A percentile compares a stretch with the other conserved stretches of the same genome.
Evolutionary conservation across 2,113 vertebrate genomes (phyloP).

Genomic region (Chlamydotis undulata): DNA sequence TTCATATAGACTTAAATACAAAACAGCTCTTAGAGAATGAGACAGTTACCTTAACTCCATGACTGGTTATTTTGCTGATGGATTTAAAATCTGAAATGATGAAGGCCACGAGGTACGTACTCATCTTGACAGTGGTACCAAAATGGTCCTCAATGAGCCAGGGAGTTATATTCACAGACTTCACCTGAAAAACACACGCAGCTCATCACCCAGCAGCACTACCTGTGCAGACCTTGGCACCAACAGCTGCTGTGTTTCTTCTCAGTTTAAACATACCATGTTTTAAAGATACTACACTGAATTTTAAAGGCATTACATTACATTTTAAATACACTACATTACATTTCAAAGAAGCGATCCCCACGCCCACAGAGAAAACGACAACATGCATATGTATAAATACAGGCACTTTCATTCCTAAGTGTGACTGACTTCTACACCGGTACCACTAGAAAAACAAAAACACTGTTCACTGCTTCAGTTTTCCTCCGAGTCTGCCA

Average conservation of each 20-base stretch:
- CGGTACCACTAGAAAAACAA: not conserved
- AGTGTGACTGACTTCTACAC: not conserved
- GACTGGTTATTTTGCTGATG: conserved; percentile 83
- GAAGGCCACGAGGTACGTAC: conserved; percentile 92
- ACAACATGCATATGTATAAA: fast-evolving
- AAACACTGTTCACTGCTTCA: not conserved
- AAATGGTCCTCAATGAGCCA: conserved; percentile 89
- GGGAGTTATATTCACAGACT: conserved; percentile 75
- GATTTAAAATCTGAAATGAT: conserved; percentile 91
- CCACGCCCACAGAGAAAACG: not conserved
- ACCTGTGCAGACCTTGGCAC: not conserved
- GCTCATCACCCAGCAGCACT: not conserved
- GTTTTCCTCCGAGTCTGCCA: not conserved
- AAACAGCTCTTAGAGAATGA: not conserved
- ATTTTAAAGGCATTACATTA: not conserved
- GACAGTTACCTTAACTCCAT: conserved; percentile 83
- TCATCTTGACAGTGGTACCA: conserved; percentile 89
- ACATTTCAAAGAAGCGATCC: not conserved
- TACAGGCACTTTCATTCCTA: fast-evolving
- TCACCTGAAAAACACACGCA: conserved; percentile 71
- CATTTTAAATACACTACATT: no score
- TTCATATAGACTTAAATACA: not conserved
- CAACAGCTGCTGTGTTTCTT: not conserved
- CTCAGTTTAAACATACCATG: not conserved
- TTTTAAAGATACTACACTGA: not conserved